These are phyloP conservation scores for Bombycilla garrulus DNA, from an alignment of 2,113 vertebrate species.

Conservation along the genomic window DNA sequence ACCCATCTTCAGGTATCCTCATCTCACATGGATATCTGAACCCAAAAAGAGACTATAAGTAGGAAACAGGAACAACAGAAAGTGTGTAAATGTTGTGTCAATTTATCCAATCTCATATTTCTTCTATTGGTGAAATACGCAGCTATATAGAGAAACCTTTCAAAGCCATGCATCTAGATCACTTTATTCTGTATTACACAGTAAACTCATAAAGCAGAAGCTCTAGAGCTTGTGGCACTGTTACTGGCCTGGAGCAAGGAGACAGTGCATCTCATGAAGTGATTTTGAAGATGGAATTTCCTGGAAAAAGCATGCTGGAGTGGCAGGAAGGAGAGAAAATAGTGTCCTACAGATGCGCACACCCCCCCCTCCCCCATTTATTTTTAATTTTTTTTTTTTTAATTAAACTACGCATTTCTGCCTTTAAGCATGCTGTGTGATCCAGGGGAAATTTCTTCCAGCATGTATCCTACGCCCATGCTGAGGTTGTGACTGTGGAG, in stretches of 20 bases:
- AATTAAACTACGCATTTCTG: not conserved
- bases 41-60: not conserved
- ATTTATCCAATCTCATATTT: rapidly evolving
- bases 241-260: not conserved
- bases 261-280: not conserved
- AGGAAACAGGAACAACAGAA: not conserved
- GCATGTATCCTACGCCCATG: rapidly evolving
- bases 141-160: not conserved
- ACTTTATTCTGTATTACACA: not conserved
- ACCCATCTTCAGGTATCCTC: not conserved
- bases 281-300: not conserved
- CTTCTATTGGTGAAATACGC: not conserved
- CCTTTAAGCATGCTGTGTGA: not conserved
- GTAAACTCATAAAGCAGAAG: not conserved
- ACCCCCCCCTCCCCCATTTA: no score
- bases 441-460: not conserved
- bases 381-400: not conserved
- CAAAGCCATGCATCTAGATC: not conserved
- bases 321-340: not conserved
- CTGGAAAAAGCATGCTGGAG: not conserved
- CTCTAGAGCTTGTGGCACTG: not conserved
- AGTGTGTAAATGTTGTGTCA: not conserved
- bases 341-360: no score
- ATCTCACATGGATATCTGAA: not conserved
- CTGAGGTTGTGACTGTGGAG: not conserved